These are phyloP conservation scores for Lissocephala sabroskyi DNA, from an alignment of 2,888 invertebrate genomes.

Conservation along the genomic window DNA sequence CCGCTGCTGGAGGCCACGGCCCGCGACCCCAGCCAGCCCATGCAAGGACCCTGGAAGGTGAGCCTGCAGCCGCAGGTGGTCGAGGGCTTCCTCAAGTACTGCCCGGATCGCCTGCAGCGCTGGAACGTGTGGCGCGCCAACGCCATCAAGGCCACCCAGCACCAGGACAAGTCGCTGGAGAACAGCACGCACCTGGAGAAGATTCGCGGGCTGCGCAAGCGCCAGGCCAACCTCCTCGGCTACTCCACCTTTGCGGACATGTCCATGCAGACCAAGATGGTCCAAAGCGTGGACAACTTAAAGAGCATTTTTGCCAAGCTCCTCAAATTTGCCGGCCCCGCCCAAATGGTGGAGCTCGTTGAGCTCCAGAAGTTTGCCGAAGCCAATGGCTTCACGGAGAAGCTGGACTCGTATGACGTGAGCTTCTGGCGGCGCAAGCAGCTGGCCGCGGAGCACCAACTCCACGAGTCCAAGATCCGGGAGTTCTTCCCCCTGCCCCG, in stretches of 20 bases:
- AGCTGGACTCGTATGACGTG: slow-evolving; percentile 87
- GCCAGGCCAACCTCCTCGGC: slow-evolving; percentile 84
- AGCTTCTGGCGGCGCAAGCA: slow-evolving; percentile 90
- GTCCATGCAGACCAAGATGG: slow-evolving; percentile 96
- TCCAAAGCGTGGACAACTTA: slow-evolving; percentile 84
- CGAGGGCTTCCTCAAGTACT: slow-evolving; percentile 86
- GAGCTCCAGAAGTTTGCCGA: slow-evolving; percentile 81
- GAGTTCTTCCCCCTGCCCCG: slow-evolving; percentile 88
- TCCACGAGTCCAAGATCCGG: slow-evolving; percentile 81
- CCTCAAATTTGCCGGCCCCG: slow-evolving; percentile 79
- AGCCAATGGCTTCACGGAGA: slow-evolving; percentile 80
- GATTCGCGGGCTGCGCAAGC: slow-evolving; percentile 79
- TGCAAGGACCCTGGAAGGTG: slow-evolving; percentile 87
- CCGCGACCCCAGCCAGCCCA: slow-evolving; percentile 75
- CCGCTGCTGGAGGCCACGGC: slow-evolving; percentile 79
- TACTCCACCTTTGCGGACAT: slow-evolving; percentile 86
- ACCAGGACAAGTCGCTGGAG: slow-evolving; percentile 77
- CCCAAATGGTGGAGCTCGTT: slow-evolving; percentile 83
- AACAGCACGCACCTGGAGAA: slow-evolving; percentile 85
- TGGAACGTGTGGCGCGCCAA: slow-evolving; percentile 91
- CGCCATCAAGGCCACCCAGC: slow-evolving; percentile 79
- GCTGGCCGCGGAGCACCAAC: slow-evolving; percentile 77
- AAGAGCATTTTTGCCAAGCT: slow-evolving; percentile 80
- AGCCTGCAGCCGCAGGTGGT: slow-evolving; percentile 83
- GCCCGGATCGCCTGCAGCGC: slow-evolving; percentile 83